Base-by-base conservation (phyloP, 2,888 invertebrate genomes). In the Aproaerema taeniolella region DNA sequence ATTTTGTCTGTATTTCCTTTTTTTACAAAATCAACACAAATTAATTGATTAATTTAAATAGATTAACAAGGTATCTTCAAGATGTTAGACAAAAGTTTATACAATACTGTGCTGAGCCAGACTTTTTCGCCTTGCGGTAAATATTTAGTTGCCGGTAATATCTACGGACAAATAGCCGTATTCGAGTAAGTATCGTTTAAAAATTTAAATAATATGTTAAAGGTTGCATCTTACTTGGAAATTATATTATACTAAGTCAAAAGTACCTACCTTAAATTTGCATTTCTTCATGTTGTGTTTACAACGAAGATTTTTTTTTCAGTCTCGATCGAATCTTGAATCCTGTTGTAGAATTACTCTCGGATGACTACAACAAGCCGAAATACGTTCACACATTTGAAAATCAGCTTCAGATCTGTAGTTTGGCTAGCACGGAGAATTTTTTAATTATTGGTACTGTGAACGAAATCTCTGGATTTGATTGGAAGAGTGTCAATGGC, bases 101-200 rank as follows among this genome's bases (percentile, higher is more conserved):
- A 96, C 61, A 95, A 94, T 49, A 95, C 95, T 25, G 89, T 96
- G 32, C 86, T 95, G 47, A 90, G 92, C 16, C 95, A 96, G 78
- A 87, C 92, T 1, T 92, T 95, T 72, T 95, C 96, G 0, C 92
- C 93, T 0, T 95, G 95, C 66, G 94, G 95, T 4, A 92, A 93
- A 66, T 95, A 91, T 76, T 88, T 97, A 38, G 87, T 93, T 41
- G 92, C 93, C 49, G 95, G 95, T 11, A 95, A 94, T 75, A 92
- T 93, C 56, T 95, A 93, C 68, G 96, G 97, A 3, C 91, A 93
- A 64, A 88, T 97, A 38, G 93, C 94, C 17, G 85, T 95, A 38
- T 95, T 91, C 70, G 92, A 93, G 95, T 95, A 79, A 89, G 91
- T 88, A 49, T n/a, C 36, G 30, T 15, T 16, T 8, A n/a, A n/a